Conservation (phyloP, 2,113 vertebrate species). For the Caloenas nicobarica region DNA sequence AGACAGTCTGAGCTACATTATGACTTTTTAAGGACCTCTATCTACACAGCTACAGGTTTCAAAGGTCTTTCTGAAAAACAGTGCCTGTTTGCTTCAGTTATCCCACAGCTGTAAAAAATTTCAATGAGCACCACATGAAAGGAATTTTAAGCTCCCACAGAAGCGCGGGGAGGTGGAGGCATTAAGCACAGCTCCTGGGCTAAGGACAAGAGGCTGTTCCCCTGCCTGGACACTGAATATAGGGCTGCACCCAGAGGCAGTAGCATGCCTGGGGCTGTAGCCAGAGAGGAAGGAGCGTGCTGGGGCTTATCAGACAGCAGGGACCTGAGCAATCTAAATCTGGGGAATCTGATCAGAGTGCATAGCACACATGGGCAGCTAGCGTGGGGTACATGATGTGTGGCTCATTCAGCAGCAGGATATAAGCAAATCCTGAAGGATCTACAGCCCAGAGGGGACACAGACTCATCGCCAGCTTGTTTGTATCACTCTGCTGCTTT, state of each 20-base stretch:
- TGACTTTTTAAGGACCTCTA: not conserved
- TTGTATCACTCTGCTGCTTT: not conserved
- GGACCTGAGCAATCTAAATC: not conserved
- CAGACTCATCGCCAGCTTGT: not conserved
- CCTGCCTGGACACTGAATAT: not conserved
- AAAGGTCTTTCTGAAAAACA: not conserved
- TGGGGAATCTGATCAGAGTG: not conserved
- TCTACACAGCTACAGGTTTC: not conserved
- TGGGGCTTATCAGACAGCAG: not conserved
- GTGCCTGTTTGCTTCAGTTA: not conserved
- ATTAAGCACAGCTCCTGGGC: not conserved
- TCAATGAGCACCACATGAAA: not conserved
- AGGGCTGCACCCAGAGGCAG: not conserved
- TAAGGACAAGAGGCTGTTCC: not conserved
- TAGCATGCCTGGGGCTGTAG: not conserved
- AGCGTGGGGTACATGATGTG: rapidly evolving
- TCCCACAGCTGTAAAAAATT: not conserved
- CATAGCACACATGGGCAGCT: not conserved
- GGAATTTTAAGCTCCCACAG: not conserved
- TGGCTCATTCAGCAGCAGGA: not conserved
- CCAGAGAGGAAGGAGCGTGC: not conserved
- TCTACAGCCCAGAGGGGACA: not conserved
- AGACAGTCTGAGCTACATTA: not conserved
- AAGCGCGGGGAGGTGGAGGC: not conserved
- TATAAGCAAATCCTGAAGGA: not conserved